phyloP scores from a whole-genome alignment of 2,113 vertebrate genomes.

The Orthonyx spaldingii region DNA sequence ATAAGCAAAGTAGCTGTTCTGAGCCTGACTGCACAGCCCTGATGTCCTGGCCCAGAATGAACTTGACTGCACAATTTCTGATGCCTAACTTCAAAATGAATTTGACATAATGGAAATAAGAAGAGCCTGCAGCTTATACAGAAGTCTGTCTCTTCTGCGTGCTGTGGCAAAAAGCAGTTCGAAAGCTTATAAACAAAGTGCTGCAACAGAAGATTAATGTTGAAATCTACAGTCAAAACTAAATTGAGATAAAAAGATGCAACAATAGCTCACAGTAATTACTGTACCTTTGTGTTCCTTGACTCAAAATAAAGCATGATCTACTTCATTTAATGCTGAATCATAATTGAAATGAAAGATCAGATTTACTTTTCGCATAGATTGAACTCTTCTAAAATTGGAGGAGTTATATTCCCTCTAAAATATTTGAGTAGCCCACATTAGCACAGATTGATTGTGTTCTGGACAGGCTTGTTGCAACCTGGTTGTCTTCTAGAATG shows the following conservation, averaged over 20 bases:
- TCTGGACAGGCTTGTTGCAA: background rate
- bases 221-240: background rate
- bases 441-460: background rate
- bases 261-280: background rate
- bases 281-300: background rate
- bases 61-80: constrained; percentile 44
- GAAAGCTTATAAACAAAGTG: background rate
- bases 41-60: constrained; percentile 20
- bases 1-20: background rate
- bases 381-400: background rate
- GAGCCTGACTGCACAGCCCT: constrained; percentile 10
- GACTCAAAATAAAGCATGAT: background rate
- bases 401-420: background rate
- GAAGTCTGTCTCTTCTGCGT: background rate
- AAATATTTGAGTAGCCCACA: background rate
- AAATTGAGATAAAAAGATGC: background rate
- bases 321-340: background rate
- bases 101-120: constrained; percentile 60
- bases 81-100: constrained; percentile 23
- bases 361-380: background rate
- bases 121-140: constrained; percentile 47
- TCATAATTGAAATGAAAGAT: background rate
- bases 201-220: background rate
- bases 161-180: background rate
- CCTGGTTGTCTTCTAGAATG: background rate